These are phyloP conservation scores for Conomelus anceps DNA, from an alignment of 2,888 invertebrate species.

Conservation along the genomic window DNA sequence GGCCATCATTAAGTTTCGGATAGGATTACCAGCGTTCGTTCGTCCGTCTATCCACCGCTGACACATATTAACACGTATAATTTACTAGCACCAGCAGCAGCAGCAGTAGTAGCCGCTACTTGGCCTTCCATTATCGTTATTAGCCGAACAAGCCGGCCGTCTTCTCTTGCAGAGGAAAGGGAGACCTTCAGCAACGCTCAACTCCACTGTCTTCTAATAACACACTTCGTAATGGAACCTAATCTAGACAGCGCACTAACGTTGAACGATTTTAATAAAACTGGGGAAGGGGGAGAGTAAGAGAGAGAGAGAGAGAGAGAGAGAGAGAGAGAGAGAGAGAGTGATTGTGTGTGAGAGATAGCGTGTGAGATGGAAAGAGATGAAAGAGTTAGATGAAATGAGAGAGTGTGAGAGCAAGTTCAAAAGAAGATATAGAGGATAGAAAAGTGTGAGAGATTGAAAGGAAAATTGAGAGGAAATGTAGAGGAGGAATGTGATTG, in stretches of 20 bases:
- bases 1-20: not conserved
- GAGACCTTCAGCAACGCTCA: not conserved
- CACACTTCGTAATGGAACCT: not conserved
- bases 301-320: not conserved
- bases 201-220: not conserved
- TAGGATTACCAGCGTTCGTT: not conserved
- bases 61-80: not conserved
- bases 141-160: not conserved
- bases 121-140: not conserved
- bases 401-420: not conserved
- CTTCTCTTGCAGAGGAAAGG: not conserved
- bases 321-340: not conserved
- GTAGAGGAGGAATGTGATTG: no score
- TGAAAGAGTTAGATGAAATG: no score
- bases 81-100: not conserved
- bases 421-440: not conserved
- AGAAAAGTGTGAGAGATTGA: not conserved
- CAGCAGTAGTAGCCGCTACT: not conserved
- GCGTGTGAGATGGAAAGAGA: no score
- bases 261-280: not conserved
- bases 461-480: not conserved
- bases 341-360: not conserved
- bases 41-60: not conserved
- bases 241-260: not conserved
- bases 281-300: no score